phyloP scores from a whole-genome alignment of 2,113 vertebrate species.

The Saccopteryx bilineata region DNA sequence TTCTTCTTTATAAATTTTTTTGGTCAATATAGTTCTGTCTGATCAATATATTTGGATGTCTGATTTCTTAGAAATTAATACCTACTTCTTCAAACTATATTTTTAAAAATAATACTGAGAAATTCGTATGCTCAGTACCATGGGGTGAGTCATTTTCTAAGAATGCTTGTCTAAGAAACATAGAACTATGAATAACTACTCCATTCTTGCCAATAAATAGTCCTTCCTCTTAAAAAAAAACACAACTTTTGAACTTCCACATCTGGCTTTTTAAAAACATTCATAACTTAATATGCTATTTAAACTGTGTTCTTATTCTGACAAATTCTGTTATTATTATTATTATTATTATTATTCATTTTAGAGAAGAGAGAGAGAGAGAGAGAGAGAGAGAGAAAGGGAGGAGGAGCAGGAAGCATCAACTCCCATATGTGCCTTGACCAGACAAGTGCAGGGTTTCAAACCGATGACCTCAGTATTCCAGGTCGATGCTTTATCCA shows the following conservation, averaged over 20 bases:
- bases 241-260: not conserved
- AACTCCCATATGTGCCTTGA: too few species aligned
- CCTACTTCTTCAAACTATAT: not conserved
- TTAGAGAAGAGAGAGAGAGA: too few species aligned
- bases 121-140: not conserved
- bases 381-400: too few species aligned
- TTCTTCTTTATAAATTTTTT: not conserved
- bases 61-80: conserved; percentile 8
- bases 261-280: not conserved
- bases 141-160: not conserved
- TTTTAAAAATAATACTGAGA: not conserved
- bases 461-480: too few species aligned
- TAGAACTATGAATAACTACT: not conserved
- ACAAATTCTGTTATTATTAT: not conserved
- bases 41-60: conserved; percentile 19
- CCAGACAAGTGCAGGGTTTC: too few species aligned
- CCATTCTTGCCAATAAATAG: not conserved
- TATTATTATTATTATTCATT: too few species aligned
- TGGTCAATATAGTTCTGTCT: not conserved
- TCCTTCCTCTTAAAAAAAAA: not conserved
- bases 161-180: not conserved
- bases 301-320: not conserved
- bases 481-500: too few species aligned
- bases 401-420: too few species aligned
- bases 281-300: not conserved